Base-by-base conservation (phyloP, 1,140 invertebrate species). In the Holcopasites calliopsidis region DNA sequence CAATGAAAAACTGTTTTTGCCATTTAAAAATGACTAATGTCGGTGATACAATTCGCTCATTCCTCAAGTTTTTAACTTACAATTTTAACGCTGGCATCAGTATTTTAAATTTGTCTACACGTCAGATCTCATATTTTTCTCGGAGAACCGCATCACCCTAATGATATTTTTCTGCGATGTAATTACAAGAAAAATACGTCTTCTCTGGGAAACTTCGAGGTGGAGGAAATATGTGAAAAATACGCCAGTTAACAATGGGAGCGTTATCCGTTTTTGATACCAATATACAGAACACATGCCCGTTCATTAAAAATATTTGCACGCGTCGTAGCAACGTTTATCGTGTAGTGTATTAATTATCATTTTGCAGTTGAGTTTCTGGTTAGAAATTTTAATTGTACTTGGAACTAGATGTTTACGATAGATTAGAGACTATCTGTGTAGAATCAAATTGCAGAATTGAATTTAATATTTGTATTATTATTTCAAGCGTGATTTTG, bases 151-250 rank as follows among this genome's bases (percentile, higher is more conserved):
- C 21, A n/a, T 70, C 21, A 5, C n/a, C 49, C 16, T 1, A 8
- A 23, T 31, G 31, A 44, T 60, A 58, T 70, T 70, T 70, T 60
- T 60, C 54, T 7, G 18, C 38, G 66, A 42, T 58, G 52, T 23
- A 33, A 21, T 44, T 33, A 4, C 13, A 8, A 21, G 52, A 44
- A 26, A 66, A 58, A 57, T 23, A 44, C 23, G 0, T 69, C 18
- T 44, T 44, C 26, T 3, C 23, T 33, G 38, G 66, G 58, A 69
- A 33, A 28, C 7, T 47, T 10, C 40, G 8, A 49, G 16, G 7
- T 16, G 23, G 16, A 31, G 13, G 26, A 42, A 42, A 11, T 38
- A 13, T 3, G 16, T 23, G 38, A 70, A 47, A 58, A 44, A 35
- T 33, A 35, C 2, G 31, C 23, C 10, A 18, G 18, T 11, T 68